Conservation (phyloP, 2,113 vertebrate species). For the Gracilinanus agilis region DNA sequence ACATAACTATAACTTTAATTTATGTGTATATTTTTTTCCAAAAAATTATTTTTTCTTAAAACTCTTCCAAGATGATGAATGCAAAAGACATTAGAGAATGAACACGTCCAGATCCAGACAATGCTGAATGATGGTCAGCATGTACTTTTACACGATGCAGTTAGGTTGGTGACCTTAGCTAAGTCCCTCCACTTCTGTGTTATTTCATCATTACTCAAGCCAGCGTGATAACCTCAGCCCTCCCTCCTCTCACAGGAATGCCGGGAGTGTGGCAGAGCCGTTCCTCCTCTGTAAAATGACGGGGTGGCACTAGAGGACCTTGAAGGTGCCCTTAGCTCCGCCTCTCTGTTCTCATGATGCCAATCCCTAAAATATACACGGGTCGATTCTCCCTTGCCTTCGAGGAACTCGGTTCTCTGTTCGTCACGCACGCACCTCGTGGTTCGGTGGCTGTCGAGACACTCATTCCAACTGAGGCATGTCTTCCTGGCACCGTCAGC, state of each 20-base stretch:
- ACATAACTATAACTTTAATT: neutral
- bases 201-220: neutral
- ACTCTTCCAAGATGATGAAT: neutral
- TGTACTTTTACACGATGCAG: neutral
- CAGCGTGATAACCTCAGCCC: neutral
- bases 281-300: neutral
- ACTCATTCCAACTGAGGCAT: constrained; percentile 46
- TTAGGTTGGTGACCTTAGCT: neutral
- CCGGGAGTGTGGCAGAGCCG: neutral
- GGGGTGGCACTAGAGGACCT: neutral
- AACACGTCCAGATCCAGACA: neutral
- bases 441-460: constrained; percentile 41
- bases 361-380: neutral
- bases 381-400: neutral
- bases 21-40: neutral
- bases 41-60: neutral
- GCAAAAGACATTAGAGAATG: neutral
- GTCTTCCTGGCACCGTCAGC: constrained; percentile 65
- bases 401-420: neutral
- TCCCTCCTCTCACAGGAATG: neutral
- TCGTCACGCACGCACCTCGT: neutral
- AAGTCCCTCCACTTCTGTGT: neutral
- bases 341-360: neutral
- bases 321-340: neutral
- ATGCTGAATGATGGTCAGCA: neutral